These are phyloP conservation scores for Camarhynchus parvulus DNA, from an alignment of 2,113 vertebrate genomes.

Conservation along the genomic window DNA sequence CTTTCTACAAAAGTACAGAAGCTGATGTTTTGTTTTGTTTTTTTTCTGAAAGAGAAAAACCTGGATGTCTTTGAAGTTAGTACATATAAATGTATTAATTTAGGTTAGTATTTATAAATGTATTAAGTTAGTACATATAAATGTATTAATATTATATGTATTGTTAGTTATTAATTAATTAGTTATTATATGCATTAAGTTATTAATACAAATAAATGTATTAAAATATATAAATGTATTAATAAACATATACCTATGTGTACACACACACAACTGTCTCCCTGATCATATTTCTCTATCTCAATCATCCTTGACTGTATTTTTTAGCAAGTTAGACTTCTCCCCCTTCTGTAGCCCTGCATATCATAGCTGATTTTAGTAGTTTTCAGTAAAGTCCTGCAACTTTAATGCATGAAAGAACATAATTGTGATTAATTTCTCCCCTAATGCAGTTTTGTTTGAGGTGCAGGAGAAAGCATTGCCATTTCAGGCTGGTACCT, in stretches of 20 bases:
- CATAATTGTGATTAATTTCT: neutral
- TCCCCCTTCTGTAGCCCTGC: neutral
- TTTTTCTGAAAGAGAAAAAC: neutral
- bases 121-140: too few species aligned
- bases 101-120: too few species aligned
- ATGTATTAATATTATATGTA: neutral
- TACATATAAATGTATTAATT: neutral
- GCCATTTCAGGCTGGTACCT: neutral
- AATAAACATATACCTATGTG: fast-evolving
- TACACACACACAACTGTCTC: neutral
- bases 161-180: too few species aligned
- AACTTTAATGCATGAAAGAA: neutral
- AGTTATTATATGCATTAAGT: too few species aligned
- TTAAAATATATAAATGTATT: neutral
- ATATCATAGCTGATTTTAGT: neutral
- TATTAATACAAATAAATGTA: too few species aligned
- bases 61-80: neutral
- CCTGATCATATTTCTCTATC: neutral
- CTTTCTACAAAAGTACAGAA: neutral
- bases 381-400: neutral
- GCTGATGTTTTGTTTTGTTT: neutral
- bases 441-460: neutral
- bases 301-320: neutral
- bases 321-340: neutral
- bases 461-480: neutral